These are phyloP conservation scores for Sinonovacula constricta DNA, from an alignment of 1,140 invertebrate species.

Conservation along the genomic window DNA sequence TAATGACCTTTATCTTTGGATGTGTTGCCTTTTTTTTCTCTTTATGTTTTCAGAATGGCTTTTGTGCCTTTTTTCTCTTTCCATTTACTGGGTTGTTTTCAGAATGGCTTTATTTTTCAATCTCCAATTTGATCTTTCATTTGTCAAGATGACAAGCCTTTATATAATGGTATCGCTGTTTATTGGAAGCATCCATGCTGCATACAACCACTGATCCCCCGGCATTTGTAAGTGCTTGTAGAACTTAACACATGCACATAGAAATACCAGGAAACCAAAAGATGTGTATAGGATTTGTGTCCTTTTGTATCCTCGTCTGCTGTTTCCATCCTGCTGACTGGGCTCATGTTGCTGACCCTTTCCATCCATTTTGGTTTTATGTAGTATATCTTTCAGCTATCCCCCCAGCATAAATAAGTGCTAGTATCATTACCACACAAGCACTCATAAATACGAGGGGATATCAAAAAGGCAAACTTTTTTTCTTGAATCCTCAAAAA, in stretches of 20 bases:
- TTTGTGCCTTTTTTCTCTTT: not conserved
- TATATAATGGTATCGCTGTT: not conserved
- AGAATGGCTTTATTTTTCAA: not conserved
- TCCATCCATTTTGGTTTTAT: too few species aligned
- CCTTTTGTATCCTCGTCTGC: not conserved
- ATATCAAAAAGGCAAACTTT: conserved; percentile 7
- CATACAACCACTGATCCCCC: conserved; percentile 48
- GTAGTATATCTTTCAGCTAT: too few species aligned
- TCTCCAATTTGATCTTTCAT: not conserved
- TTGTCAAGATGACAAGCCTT: not conserved
- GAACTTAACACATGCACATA: conserved; percentile 45
- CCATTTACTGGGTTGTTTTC: not conserved
- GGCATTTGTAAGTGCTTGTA: conserved; percentile 65
- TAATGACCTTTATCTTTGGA: too few species aligned
- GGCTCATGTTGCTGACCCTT: not conserved
- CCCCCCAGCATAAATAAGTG: conserved; percentile 54
- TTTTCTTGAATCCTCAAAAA: conserved; percentile 38
- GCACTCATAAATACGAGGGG: conserved; percentile 54
- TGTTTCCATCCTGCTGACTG: not conserved
- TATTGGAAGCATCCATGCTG: too few species aligned
- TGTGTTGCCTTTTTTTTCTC: not conserved
- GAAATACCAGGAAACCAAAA: conserved; percentile 49
- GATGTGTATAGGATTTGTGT: not conserved
- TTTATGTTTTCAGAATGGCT: not conserved
- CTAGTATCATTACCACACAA: conserved; percentile 42